Evolutionary conservation across 2,113 vertebrate genomes (phyloP), one percentile per base, ranked within the genome.

Genomic region (Pseudorhombus dupliciocellatus): DNA sequence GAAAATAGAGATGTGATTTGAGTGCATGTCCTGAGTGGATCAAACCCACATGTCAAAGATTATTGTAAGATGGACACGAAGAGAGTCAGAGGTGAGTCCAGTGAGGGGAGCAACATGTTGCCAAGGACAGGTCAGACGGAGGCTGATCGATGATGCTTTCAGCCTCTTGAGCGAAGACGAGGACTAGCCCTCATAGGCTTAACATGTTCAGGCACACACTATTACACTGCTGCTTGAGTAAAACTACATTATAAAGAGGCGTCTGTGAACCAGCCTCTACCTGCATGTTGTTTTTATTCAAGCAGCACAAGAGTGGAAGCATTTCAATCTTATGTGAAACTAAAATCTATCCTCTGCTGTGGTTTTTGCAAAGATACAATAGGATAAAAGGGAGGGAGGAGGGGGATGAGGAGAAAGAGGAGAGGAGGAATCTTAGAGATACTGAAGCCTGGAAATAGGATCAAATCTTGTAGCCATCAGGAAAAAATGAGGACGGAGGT

Each of bases 281-380:
- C 31, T 28, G 20, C 28, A 12, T 24, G 63, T 58, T 51, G 10
- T 40, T 44, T 67, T 48, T 7, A 22, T 53, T 40, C 34, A 44
- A 61, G 44, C 42, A 64, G 46, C 44, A 63, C 37, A 46, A 69
- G 26, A 50, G 22, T n/a, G 28, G 22, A 37, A 0, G 9, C 5
- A 63, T 66, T 68, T 53, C 66, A 73, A 70, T 84, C 53, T 40
- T 30, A 73, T 40, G 59, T 62, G 58, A 84, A 74, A 87, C 71
- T 79, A 57, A 84, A 87, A 76, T 84, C 72, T 26, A 64, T 83
- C 25, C 79, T 12, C 52, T 72, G 46, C 78, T 73, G 53, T 73
- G 67, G 67, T 81, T 87, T 66, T 60, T 67, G 44, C 70, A 55
- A 67, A 75, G 60, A 80, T 60, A 57, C 8, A 57, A n/a, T n/a